These are phyloP conservation scores for Halcyon chelicuti DNA, from an alignment of 2,797 vertebrate genomes.

Conservation along the genomic window DNA sequence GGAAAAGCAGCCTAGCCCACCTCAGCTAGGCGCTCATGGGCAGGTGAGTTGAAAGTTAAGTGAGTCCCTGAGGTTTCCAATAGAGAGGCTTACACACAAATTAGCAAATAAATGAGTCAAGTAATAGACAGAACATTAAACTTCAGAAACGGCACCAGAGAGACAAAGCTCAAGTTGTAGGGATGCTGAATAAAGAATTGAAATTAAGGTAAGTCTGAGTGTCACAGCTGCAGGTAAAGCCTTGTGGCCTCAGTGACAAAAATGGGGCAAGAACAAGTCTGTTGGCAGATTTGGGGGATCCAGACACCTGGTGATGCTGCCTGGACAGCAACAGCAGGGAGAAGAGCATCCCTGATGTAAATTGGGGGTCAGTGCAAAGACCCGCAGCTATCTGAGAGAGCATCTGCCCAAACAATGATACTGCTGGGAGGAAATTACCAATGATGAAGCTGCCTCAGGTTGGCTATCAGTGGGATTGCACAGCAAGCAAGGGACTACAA, in stretches of 20 bases:
- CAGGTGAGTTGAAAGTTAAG: background rate
- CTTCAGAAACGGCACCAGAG: background rate
- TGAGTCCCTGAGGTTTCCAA: background rate
- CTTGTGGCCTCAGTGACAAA: rapidly evolving
- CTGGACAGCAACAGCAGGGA: background rate
- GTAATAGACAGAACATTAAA: background rate
- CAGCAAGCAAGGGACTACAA: background rate
- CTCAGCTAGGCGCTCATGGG: background rate
- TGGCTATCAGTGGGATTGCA: background rate
- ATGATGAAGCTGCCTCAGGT: rapidly evolving
- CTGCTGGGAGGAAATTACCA: background rate
- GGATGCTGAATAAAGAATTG: no score
- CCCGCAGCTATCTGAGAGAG: background rate
- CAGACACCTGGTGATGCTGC: no score
- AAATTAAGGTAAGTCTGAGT: background rate
- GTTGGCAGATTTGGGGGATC: background rate
- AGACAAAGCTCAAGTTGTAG: background rate
- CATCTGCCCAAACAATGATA: background rate
- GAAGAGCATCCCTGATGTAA: background rate
- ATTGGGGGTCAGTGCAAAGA: background rate
- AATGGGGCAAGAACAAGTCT: rapidly evolving
- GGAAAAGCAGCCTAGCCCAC: background rate
- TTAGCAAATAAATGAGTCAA: background rate
- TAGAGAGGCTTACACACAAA: rapidly evolving
- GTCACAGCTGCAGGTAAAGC: rapidly evolving